Base-by-base conservation (phyloP, 2,888 invertebrate genomes). In the Drosophila subsilvestris region DNA sequence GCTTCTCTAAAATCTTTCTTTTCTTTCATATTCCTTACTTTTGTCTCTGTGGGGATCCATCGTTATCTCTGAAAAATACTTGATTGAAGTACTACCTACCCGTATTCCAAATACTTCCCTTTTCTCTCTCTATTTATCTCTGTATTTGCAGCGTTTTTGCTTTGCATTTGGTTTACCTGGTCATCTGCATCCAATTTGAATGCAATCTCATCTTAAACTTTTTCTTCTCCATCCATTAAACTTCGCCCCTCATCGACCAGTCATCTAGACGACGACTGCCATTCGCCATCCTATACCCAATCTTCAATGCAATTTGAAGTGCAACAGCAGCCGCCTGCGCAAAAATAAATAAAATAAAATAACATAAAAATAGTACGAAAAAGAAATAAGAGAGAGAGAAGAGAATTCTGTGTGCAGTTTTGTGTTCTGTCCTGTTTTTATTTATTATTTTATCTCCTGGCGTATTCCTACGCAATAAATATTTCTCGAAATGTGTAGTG, bases 391-490 rank as follows among this genome's bases (percentile, higher is more conserved):
- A 32, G 22, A 32, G 12, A 20, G 27, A 27, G 55, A 48, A 27
- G 55, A 48, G 29, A 54, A 22, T 47, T 14, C 47, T n/a, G 29
- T 59, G 37, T 62, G 62, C 54, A 42, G 29, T 48, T 62, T 8
- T 44, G 25, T 45, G 18, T 51, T 8, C 18, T n/a, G n/a, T 62
- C 17, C 43, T 51, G 42, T 62, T 48, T 62, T 53, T 25, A 69
- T 66, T 70, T 75, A 54, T 73, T 69, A n/a, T n/a, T 65, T 7
- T 75, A 63, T 75, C 66, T 63, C 61, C n/a, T 4, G 18, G 42
- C 42, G n/a, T 42, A 68, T 78, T 76, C 80, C 80, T 81, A 80
- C 78, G 78, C 78, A 78, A 74, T 79, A 77, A 80, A 77, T 82
- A 80, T 76, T 75, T 74, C 25, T 58, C 20, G 49, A 49, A 66